Percentiles rank a stretch among this genome's conserved stretches.
These are phyloP conservation scores for Vanessa tameamea DNA, from an alignment of 1,140 invertebrate genomes.

Conservation along the genomic window DNA sequence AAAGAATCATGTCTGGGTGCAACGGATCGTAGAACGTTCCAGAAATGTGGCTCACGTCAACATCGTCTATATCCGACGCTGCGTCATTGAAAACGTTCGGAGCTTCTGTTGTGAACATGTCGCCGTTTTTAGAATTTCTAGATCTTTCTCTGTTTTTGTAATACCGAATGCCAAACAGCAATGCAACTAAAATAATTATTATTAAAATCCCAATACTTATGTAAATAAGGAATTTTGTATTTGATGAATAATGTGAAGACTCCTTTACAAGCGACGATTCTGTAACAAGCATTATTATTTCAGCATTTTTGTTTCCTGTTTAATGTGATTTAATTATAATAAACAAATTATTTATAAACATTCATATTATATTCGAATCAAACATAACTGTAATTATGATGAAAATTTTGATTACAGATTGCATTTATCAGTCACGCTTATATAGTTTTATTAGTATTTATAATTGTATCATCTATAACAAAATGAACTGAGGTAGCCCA, in stretches of 20 bases:
- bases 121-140: constrained; percentile 69
- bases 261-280: constrained; percentile 44
- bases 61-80: constrained; percentile 77
- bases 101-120: constrained; percentile 77
- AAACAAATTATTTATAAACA: not conserved
- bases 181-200: constrained; percentile 51
- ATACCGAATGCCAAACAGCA: constrained; percentile 56
- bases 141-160: constrained; percentile 53
- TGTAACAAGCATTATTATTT: constrained; percentile 17
- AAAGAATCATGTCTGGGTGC: constrained; percentile 77
- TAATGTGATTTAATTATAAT: not conserved
- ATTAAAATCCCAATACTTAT: constrained; percentile 56
- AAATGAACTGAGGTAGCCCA: too few relatives aligned
- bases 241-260: constrained; percentile 36
- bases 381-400: not conserved
- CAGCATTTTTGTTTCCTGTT: not conserved
- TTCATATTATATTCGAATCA: not conserved
- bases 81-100: constrained; percentile 77
- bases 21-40: constrained; percentile 76
- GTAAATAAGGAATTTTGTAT: constrained; percentile 60
- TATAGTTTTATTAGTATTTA: too few relatives aligned
- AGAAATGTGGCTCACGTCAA: constrained; percentile 74
- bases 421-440: too few relatives aligned
- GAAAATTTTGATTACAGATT: not conserved
- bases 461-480: too few relatives aligned